These are phyloP conservation scores for Epizoanthus ramosus DNA, from an alignment of 92 coral and sea anemone genomes.

Conservation along the genomic window DNA sequence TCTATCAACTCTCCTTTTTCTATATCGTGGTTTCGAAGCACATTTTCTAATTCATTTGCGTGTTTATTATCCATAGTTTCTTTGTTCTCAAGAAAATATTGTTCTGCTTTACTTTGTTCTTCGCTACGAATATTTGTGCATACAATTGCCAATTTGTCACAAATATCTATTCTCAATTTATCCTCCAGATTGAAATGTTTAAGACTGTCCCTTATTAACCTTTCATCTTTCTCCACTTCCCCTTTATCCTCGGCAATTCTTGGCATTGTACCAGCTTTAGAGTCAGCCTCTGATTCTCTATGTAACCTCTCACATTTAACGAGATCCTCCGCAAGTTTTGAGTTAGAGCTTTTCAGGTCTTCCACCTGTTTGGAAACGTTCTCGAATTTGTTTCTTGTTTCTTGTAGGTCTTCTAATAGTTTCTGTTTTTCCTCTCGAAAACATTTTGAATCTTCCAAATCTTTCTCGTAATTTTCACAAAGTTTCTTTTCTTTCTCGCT, in stretches of 20 bases:
- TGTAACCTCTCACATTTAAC: constrained; percentile 43
- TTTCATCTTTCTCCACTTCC: not conserved
- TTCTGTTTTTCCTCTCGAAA: constrained; percentile 42
- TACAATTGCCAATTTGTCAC: not conserved
- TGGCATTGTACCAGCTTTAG: not conserved
- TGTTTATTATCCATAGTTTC: constrained; percentile 31
- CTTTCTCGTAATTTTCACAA: constrained; percentile 47
- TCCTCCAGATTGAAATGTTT: not conserved
- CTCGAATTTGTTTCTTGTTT: constrained; percentile 45
- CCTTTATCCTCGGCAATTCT: constrained; percentile 5
- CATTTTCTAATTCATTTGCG: constrained; percentile 35
- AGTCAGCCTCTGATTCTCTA: not conserved
- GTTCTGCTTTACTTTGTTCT: constrained; percentile 26
- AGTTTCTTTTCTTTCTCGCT: constrained; percentile 58
- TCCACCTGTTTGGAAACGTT: constrained; percentile 58
- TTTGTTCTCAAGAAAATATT: constrained; percentile 26
- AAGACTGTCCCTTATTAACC: not conserved
- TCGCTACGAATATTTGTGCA: constrained; percentile 17
- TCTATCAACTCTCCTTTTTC: constrained; percentile 59
- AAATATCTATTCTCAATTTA: not conserved
- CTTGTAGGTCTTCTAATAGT: constrained; percentile 57
- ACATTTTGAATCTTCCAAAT: constrained; percentile 39
- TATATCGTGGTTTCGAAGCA: constrained; percentile 57
- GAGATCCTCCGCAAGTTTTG: constrained; percentile 57
- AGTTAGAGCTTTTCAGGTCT: constrained; percentile 60